phyloP scores from a whole-genome alignment of 35 echinoderm and acorn worm genomes.

The Lytechinus variegatus region DNA sequence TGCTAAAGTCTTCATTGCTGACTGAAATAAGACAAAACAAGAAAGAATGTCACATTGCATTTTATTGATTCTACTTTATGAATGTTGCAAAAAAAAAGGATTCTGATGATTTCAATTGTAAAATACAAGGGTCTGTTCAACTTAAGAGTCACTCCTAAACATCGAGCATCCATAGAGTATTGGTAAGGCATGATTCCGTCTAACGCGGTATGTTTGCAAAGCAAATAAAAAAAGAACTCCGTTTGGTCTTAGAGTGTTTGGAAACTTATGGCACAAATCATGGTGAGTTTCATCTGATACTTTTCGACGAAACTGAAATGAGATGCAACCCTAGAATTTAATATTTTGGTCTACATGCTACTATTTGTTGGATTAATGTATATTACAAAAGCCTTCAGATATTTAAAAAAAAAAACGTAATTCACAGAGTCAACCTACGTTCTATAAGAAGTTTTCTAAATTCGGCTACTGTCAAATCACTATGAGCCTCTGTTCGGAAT shows the following conservation, averaged over 20 bases:
- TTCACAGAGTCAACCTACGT: background rate
- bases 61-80: too few relatives aligned
- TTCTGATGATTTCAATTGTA: too few relatives aligned
- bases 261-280: too few relatives aligned
- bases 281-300: too few relatives aligned
- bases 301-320: background rate
- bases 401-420: background rate
- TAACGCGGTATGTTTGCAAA: too few relatives aligned
- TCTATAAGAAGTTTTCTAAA: background rate
- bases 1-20: conserved; percentile 52
- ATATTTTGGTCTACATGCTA: background rate
- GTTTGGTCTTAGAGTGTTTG: too few relatives aligned
- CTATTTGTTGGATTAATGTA: background rate
- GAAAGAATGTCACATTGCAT: background rate
- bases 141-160: too few relatives aligned
- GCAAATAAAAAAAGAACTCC: too few relatives aligned
- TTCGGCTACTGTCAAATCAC: background rate
- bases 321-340: background rate
- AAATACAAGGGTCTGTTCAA: too few relatives aligned
- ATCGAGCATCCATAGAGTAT: background rate
- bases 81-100: too few relatives aligned
- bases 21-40: conserved; percentile 40
- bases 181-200: too few relatives aligned
- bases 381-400: too few relatives aligned
- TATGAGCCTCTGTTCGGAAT: background rate